Base-by-base conservation (phyloP, 1,140 invertebrate species). In the Sweltsa coloradensis region DNA sequence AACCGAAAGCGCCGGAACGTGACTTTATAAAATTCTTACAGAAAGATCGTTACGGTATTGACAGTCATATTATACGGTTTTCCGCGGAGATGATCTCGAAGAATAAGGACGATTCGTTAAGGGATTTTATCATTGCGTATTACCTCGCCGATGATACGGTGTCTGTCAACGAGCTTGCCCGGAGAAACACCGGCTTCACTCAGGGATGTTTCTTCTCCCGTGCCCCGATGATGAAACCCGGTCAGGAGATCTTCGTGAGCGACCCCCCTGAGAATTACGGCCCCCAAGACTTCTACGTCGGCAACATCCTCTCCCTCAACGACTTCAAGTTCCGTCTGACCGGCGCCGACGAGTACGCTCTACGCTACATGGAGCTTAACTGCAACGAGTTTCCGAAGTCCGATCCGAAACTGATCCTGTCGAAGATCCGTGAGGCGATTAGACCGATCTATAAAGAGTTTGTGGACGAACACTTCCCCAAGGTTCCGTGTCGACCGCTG, bases 341-440 rank as follows among this genome's bases (percentile, higher is more conserved):
- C 16, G 78, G 79, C 23, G 85, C 87, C 6, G 90, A 95, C 62
- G 82, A 91, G 59, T 93, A 90, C 62, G 80, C 84, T 3, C 67
- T 90, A 44, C 70, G 78, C 36, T 92, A 89, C 61, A 87, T 94
- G 89, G 90, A 95, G 64, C 57, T 78, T n/a, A 68, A 89, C 65
- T 61, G 73, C 46, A 58, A 75, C 51, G 73, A 86, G 80, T 87
- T 81, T 64, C 75, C 75, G 0, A 80, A 80, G 68, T 70, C 81
- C 2, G 76, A 87, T 56, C 67, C 78, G 6, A 67, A 71, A 23
- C 34, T 74, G 1, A 83, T 87, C 29, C 75, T 86, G 73, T 65
- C 74, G 25, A 85, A 85, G 66, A 68, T 88, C 22, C 68, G 75
- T 13, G 67, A 76, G 34, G 63, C 70, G 31, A 61, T 81, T 18